Conservation (phyloP, 2,797 vertebrate genomes). For the Eleutherodactylus coqui region DNA sequence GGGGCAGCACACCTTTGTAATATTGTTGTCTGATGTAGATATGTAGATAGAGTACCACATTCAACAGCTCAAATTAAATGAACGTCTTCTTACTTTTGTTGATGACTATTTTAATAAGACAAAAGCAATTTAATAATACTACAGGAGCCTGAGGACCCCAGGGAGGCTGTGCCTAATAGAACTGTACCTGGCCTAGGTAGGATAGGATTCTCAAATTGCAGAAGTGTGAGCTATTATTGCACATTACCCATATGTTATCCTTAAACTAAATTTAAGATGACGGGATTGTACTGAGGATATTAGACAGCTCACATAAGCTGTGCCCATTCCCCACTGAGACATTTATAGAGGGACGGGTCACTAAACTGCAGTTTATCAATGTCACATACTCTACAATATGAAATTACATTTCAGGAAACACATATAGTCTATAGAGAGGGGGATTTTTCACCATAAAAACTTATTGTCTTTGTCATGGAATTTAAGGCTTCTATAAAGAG, state of each 20-base stretch:
- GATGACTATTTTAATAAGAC: not conserved
- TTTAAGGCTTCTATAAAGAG: not conserved
- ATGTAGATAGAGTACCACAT: no score
- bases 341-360: slow-evolving; percentile 28
- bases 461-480: not conserved
- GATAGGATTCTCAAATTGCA: not conserved
- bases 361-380: slow-evolving; percentile 50
- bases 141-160: not conserved
- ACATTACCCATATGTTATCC: not conserved
- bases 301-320: slow-evolving; percentile 19
- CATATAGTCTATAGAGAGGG: not conserved
- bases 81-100: no score
- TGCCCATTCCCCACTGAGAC: slow-evolving; percentile 11
- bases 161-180: not conserved
- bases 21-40: no score
- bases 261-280: slow-evolving; percentile 12
- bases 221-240: not conserved
- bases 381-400: slow-evolving; percentile 38
- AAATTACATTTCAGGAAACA: slow-evolving; percentile 45
- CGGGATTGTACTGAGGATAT: slow-evolving; percentile 7
- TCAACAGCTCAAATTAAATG: no score
- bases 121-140: not conserved
- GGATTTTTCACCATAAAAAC: not conserved
- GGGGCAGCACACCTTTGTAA: no score
- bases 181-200: not conserved